phyloP scores from a whole-genome alignment of 2,113 vertebrate species.

The Callipepla californica region DNA sequence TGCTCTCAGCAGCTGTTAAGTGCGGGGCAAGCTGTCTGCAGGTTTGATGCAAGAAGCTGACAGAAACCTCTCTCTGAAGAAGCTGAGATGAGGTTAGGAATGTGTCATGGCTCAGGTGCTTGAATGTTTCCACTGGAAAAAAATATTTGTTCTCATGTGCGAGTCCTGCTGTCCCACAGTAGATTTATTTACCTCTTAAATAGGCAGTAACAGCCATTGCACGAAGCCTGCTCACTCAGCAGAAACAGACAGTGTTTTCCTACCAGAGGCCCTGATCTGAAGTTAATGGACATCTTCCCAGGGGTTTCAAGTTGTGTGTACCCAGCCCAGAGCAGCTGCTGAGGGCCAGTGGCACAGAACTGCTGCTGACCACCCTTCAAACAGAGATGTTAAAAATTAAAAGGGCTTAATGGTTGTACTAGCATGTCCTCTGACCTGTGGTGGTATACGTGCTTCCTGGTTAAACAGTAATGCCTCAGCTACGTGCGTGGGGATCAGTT shows the following conservation, averaged over 20 bases:
- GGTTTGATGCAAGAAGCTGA: neutral
- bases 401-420: neutral
- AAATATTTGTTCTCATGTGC: neutral
- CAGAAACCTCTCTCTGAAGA: neutral
- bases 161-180: neutral
- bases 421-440: neutral
- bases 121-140: neutral
- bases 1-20: neutral
- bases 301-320: neutral
- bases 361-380: neutral
- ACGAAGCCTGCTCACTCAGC: neutral
- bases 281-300: neutral
- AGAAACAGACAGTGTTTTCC: neutral
- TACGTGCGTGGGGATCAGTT: neutral
- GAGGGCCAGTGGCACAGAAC: neutral
- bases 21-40: neutral
- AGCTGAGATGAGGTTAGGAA: neutral
- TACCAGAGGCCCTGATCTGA: neutral
- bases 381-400: neutral
- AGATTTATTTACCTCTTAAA: neutral
- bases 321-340: neutral
- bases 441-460: neutral
- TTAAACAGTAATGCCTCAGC: neutral
- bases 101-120: rapidly evolving
- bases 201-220: neutral